Conservation (phyloP, 2,888 invertebrate genomes). For the Pheosia gnoma region DNA sequence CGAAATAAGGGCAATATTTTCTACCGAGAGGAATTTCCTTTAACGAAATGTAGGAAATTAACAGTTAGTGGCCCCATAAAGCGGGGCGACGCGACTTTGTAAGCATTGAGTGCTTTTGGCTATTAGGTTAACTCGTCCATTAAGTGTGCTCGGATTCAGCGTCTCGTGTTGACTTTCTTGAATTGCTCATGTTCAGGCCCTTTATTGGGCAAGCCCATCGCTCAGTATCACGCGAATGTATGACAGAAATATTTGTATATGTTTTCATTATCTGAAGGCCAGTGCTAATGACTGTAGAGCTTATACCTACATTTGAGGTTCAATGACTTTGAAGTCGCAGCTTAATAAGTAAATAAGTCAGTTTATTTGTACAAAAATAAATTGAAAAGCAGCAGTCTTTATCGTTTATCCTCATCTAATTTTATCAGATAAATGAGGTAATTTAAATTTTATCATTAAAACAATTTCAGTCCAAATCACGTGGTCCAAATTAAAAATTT, state of each 20-base stretch:
- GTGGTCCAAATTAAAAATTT: no score
- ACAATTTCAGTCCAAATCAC: no score
- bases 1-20: slow-evolving; percentile 64
- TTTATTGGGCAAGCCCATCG: slow-evolving; percentile 43
- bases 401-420: no score
- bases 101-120: slow-evolving; percentile 83
- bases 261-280: slow-evolving; percentile 13
- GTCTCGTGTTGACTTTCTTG: slow-evolving; percentile 67
- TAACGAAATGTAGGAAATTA: slow-evolving; percentile 78
- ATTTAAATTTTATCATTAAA: no score
- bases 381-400: no score
- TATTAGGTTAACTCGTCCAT: slow-evolving; percentile 81
- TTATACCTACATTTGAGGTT: background rate
- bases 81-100: slow-evolving; percentile 75
- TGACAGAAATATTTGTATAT: slow-evolving; percentile 31
- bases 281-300: background rate
- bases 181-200: slow-evolving; percentile 49
- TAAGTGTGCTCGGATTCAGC: slow-evolving; percentile 69
- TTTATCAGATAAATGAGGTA: no score
- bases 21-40: slow-evolving; percentile 71
- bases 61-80: slow-evolving; percentile 78
- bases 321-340: background rate
- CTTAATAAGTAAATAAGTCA: no score
- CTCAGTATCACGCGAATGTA: slow-evolving; percentile 35
- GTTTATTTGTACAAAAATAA: no score